Percentiles rank a stretch among this genome's conserved stretches.
Conservation (phyloP, 1,140 invertebrate species). For the Drosophila mauritiana region DNA sequence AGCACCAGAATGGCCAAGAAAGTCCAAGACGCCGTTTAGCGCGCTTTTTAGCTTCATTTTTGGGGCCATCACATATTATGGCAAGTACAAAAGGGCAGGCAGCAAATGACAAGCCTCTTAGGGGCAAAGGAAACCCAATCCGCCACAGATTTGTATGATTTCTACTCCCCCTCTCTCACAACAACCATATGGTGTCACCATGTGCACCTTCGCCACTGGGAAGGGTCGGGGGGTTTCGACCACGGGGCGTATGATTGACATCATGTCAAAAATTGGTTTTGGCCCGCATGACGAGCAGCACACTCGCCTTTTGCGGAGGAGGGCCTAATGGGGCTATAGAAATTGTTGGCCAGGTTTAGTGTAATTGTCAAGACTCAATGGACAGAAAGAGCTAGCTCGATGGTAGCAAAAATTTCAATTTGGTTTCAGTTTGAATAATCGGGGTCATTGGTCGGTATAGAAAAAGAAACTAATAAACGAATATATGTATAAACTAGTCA, state of each 20-base stretch:
- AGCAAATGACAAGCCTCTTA: constrained; percentile 69
- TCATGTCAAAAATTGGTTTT: constrained; percentile 24
- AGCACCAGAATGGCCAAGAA: constrained; percentile 2
- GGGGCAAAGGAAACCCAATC: constrained; percentile 34
- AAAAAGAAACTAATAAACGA: background rate
- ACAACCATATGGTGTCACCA: constrained; percentile 26
- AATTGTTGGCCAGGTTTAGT: constrained; percentile 26
- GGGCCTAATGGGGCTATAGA: constrained; percentile 42
- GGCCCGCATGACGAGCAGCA: constrained; percentile 29
- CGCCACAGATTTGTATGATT: constrained; percentile 65
- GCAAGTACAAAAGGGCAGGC: constrained; percentile 55
- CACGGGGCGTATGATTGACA: constrained; percentile 67
- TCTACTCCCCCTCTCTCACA: background rate
- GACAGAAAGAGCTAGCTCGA: background rate
- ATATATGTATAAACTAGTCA: too few relatives aligned
- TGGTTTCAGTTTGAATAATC: background rate
- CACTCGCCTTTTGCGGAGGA: constrained; percentile 36
- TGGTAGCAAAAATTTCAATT: too few relatives aligned
- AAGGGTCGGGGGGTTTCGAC: constrained; percentile 32
- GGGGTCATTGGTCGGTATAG: background rate
- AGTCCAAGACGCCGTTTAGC: constrained; percentile 49
- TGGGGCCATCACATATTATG: constrained; percentile 35
- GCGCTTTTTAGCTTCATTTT: constrained; percentile 51
- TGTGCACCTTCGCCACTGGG: background rate
- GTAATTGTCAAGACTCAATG: constrained; percentile 22